Evolutionary conservation across 2,888 invertebrate species (phyloP).

Genomic region (Gryllus longicercus): DNA sequence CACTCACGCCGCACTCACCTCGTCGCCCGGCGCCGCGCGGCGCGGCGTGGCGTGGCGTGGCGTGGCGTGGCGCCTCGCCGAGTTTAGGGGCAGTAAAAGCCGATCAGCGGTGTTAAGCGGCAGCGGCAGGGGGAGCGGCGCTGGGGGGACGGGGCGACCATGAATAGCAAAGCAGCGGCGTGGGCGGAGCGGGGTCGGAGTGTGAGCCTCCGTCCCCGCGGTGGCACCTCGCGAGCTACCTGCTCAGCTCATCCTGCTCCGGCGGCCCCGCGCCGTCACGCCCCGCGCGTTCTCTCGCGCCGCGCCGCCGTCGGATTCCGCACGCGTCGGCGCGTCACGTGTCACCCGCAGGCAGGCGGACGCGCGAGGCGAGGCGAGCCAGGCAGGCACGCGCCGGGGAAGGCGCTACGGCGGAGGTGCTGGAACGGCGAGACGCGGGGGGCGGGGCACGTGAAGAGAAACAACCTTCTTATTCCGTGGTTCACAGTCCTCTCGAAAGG

Average conservation of each 20-base stretch:
- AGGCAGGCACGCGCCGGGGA: background rate
- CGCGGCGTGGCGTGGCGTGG: too few species aligned
- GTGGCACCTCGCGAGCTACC: background rate
- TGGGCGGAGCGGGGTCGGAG: background rate
- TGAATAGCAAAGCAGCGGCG: background rate
- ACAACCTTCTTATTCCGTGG: too few species aligned
- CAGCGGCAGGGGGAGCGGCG: background rate
- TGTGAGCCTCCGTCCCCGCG: background rate
- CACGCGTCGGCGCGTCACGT: conserved; percentile 9
- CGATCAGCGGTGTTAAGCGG: conserved; percentile 17
- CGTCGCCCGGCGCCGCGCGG: too few species aligned
- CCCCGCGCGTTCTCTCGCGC: background rate
- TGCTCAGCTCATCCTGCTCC: background rate
- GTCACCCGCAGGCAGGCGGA: conserved; percentile 6
- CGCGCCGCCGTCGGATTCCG: background rate
- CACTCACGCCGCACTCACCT: too few species aligned
- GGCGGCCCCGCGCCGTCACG: background rate
- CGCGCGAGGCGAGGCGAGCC: background rate
- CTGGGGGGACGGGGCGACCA: background rate
- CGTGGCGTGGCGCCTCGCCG: background rate
- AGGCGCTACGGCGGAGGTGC: too few species aligned
- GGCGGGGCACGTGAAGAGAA: too few species aligned
- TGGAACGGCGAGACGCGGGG: too few species aligned
- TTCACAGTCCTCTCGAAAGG: too few species aligned
- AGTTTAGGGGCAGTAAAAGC: conserved; percentile 17